Percentiles rank a stretch among this genome's conserved stretches.
Conservation (phyloP, 2,113 vertebrate species). For the Eulemur macaco region DNA sequence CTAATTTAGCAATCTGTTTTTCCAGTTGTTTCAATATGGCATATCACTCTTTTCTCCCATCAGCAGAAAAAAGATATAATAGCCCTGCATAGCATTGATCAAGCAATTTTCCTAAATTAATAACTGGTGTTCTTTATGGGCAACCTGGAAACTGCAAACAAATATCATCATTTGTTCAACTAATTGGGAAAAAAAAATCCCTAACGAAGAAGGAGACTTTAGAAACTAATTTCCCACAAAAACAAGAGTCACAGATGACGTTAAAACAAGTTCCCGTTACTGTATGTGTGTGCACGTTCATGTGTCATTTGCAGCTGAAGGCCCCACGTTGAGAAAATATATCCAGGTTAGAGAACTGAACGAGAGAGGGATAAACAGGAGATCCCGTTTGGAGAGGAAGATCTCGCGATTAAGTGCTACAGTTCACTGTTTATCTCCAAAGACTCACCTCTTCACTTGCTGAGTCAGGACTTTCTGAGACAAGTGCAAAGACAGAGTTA, state of each 20-base stretch:
- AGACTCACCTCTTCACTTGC: background rate
- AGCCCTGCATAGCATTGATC: background rate
- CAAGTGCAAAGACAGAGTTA: background rate
- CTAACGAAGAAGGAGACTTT: constrained; percentile 11
- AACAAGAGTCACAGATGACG: background rate
- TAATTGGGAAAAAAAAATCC: constrained; percentile 1
- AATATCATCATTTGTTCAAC: constrained; percentile 53
- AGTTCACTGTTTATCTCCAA: background rate
- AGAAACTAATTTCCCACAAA: background rate
- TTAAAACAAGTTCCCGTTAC: background rate
- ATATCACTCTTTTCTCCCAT: constrained; percentile 42
- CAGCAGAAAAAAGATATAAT: constrained; percentile 45
- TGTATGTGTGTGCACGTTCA: fast-evolving
- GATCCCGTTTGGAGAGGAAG: background rate
- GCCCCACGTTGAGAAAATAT: background rate
- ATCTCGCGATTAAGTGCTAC: background rate
- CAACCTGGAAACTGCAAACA: constrained; percentile 26
- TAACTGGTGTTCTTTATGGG: constrained; percentile 38
- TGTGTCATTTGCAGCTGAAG: background rate
- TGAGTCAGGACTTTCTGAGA: background rate
- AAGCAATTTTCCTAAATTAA: constrained; percentile 63
- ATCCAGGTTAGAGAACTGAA: background rate
- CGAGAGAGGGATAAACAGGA: background rate
- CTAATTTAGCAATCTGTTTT: constrained; percentile 69
- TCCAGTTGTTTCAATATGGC: constrained; percentile 66